Percentiles rank a stretch among this genome's conserved stretches.
phyloP scores from a whole-genome alignment of 2,113 vertebrate genomes.

The Struthio camelus region DNA sequence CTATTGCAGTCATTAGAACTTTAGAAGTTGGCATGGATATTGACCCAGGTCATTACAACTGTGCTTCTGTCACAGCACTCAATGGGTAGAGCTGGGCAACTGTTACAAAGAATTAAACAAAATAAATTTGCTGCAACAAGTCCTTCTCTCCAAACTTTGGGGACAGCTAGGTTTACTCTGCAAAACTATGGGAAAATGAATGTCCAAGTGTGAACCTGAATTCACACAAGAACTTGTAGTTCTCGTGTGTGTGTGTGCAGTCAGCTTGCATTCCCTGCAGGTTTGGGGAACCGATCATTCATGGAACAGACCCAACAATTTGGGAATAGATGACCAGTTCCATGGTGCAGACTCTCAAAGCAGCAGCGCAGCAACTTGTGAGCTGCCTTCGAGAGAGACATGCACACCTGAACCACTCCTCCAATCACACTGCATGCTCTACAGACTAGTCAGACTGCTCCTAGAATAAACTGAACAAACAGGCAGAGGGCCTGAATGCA shows the following conservation, averaged over 20 bases:
- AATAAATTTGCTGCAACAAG: neutral
- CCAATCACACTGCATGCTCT: rapidly evolving
- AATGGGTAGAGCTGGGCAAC: neutral
- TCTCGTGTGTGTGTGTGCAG: neutral
- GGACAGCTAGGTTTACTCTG: neutral
- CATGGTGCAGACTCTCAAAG: neutral
- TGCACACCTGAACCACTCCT: neutral
- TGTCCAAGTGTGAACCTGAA: rapidly evolving
- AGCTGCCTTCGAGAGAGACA: neutral
- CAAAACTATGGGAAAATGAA: neutral
- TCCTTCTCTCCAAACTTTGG: neutral
- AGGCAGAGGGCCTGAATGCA: neutral
- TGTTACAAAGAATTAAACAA: neutral
- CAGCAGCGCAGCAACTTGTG: no score
- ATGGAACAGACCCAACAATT: rapidly evolving
- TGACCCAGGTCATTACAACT: neutral
- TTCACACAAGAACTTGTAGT: rapidly evolving
- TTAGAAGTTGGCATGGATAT: neutral
- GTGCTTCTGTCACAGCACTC: neutral
- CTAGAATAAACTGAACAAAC: neutral
- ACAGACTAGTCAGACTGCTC: neutral
- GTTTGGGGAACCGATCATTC: rapidly evolving
- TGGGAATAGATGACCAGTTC: neutral
- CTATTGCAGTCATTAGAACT: neutral
- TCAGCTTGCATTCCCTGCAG: rapidly evolving